Percentiles rank a stretch among this genome's conserved stretches.
These are phyloP conservation scores for Balaenoptera acutorostrata DNA, from an alignment of 2,113 vertebrate genomes.

Conservation along the genomic window DNA sequence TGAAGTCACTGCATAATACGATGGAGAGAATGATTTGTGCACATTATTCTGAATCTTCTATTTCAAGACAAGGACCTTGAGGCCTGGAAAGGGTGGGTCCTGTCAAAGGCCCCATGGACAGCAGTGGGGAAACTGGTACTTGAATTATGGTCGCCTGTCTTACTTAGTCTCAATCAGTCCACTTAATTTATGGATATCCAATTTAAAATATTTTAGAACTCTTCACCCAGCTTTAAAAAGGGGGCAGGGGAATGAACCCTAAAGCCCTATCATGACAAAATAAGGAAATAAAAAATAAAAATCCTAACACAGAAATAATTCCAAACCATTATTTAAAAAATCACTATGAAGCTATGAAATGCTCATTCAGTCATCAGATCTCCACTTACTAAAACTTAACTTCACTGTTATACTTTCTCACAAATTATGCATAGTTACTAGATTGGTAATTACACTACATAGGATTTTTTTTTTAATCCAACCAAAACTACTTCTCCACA, in stretches of 20 bases:
- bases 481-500: neutral
- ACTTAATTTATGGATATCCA: neutral
- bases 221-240: neutral
- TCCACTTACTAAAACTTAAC: neutral
- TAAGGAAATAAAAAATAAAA: neutral
- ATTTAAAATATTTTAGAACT: neutral
- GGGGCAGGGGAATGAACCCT: neutral
- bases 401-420: neutral
- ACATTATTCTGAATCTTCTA: neutral
- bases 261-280: neutral
- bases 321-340: neutral
- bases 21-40: neutral
- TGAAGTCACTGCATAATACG: neutral
- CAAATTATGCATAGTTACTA: neutral
- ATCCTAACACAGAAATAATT: neutral
- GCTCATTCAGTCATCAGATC: neutral
- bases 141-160: neutral
- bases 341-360: neutral
- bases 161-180: neutral
- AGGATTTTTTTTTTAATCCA: neutral
- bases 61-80: neutral
- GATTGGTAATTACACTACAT: neutral
- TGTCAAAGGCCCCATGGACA: neutral
- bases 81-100: neutral
- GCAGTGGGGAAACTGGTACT: neutral